These are phyloP conservation scores for Chrysopa pallens DNA, from an alignment of 1,140 invertebrate species.

Conservation along the genomic window DNA sequence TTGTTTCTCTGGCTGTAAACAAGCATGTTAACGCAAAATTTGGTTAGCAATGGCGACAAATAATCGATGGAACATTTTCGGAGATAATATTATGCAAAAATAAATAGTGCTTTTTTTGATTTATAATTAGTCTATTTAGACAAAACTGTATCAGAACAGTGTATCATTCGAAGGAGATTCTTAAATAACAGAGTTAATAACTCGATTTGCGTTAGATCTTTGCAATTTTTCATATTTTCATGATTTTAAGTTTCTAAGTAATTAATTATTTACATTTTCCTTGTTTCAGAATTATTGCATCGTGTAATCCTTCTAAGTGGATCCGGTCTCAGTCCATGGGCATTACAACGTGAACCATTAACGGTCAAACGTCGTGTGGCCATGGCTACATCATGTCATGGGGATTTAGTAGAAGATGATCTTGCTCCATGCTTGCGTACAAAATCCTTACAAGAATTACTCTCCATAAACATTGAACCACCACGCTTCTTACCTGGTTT, in stretches of 20 bases:
- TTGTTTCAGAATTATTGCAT: constrained; percentile 65
- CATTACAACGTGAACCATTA: constrained; percentile 72
- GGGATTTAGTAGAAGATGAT: constrained; percentile 58
- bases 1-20: too few species aligned
- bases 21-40: too few species aligned
- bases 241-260: neutral
- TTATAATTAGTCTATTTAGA: too few species aligned
- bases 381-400: constrained; percentile 58
- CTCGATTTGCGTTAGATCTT: too few species aligned
- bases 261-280: neutral
- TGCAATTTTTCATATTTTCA: neutral
- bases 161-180: too few species aligned
- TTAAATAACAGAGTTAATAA: too few species aligned
- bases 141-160: too few species aligned
- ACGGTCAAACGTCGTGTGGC: constrained; percentile 61
- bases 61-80: too few species aligned
- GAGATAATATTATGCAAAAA: too few species aligned
- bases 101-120: too few species aligned
- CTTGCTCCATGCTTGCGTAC: constrained; percentile 65
- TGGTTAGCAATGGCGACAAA: too few species aligned
- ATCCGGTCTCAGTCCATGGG: constrained; percentile 89
- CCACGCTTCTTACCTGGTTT: constrained; percentile 72
- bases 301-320: constrained; percentile 84
- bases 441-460: constrained; percentile 48
- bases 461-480: constrained; percentile 51